Evolutionary conservation across 2,797 vertebrate genomes (phyloP).

Genomic region (Sciurus vulgaris): DNA sequence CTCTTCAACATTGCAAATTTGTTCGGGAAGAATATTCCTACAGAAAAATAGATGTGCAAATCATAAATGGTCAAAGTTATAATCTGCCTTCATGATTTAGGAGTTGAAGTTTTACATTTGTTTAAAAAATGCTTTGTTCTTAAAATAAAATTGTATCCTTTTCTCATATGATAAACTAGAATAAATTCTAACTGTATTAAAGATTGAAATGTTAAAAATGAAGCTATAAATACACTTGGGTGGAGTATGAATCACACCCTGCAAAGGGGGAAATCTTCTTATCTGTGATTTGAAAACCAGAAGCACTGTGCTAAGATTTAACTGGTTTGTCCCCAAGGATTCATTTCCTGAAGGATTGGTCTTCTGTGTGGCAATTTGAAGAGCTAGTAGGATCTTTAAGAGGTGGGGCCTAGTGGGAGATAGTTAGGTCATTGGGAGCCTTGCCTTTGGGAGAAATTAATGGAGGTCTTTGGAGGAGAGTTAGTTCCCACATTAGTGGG

Average conservation of each 20-base stretch:
- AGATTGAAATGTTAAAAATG: constrained; percentile 41
- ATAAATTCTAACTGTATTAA: not conserved
- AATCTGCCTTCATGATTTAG: constrained; percentile 15
- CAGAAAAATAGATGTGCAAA: constrained; percentile 63
- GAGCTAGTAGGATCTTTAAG: not conserved
- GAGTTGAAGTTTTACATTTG: constrained; percentile 41
- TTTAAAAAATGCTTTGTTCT: not conserved
- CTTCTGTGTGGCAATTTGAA: not conserved
- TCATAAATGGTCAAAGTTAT: constrained; percentile 45
- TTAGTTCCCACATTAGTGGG: not conserved
- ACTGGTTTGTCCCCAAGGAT: too few species aligned
- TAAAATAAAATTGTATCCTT: constrained; percentile 34
- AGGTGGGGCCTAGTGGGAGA: not conserved
- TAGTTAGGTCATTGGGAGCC: not conserved
- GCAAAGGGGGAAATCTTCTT: not conserved
- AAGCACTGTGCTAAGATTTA: not conserved
- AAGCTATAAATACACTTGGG: not conserved
- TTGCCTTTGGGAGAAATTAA: not conserved
- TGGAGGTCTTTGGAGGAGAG: not conserved
- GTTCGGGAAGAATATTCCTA: constrained; percentile 92
- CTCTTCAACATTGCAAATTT: constrained; percentile 92
- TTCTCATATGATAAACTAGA: not conserved
- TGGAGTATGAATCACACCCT: not conserved
- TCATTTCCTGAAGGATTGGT: not conserved
- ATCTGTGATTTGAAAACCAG: constrained; percentile 17